phyloP scores from a whole-genome alignment of 2,113 vertebrate genomes.

The Centropus bengalensis region DNA sequence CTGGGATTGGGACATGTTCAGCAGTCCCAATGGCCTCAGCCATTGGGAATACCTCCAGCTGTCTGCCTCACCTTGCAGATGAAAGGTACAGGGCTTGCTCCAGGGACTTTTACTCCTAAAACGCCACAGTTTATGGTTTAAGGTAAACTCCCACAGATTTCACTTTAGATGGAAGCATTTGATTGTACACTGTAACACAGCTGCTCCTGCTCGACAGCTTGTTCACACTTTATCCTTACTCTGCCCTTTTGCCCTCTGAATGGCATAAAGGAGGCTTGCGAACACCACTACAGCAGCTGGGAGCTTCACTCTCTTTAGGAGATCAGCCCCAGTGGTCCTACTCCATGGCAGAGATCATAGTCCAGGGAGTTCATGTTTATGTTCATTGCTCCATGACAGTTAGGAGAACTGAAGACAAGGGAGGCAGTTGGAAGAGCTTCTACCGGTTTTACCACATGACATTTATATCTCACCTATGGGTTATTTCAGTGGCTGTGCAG shows the following conservation, averaged over 20 bases:
- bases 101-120: conserved; percentile 1
- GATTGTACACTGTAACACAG: background rate
- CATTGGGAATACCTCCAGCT: conserved; percentile 37
- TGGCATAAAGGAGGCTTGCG: background rate
- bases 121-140: conserved; percentile 1
- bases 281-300: background rate
- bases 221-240: conserved; percentile 16
- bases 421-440: background rate
- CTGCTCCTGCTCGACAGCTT: conserved; percentile 29
- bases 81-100: background rate
- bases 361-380: background rate
- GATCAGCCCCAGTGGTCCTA: background rate
- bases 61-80: background rate
- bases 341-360: background rate
- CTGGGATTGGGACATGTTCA: background rate
- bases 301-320: background rate
- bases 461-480: background rate
- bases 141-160: conserved; percentile 33
- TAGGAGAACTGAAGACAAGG: background rate
- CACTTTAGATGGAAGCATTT: background rate
- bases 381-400: background rate
- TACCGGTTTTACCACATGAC: background rate
- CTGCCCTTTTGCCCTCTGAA: background rate
- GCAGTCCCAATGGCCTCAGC: background rate
- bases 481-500: background rate